A percentile compares a stretch with the other conserved stretches of the same genome.
Conservation (phyloP, 2,888 invertebrate genomes). For the Cenopis cana region DNA sequence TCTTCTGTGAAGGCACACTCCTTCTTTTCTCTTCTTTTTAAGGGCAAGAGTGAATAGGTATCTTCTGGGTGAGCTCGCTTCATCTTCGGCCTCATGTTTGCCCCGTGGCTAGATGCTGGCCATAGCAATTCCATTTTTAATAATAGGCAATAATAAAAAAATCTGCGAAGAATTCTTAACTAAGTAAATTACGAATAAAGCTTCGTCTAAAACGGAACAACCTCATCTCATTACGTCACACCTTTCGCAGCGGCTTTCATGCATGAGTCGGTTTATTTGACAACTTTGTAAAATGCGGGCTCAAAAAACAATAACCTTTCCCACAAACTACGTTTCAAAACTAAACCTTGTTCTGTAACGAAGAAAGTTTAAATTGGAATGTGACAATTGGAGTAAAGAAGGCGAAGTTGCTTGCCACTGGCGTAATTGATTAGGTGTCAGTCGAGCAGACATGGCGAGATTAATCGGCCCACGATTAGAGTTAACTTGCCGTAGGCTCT, state of each 20-base stretch:
- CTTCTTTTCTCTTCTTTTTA: no score
- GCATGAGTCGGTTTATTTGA: slow-evolving; percentile 16
- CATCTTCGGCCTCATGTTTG: no score
- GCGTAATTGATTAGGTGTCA: slow-evolving; percentile 41
- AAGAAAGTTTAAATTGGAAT: not conserved
- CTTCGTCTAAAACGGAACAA: not conserved
- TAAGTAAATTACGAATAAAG: not conserved
- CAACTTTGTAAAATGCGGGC: not conserved
- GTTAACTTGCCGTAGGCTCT: slow-evolving; percentile 37
- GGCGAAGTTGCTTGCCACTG: slow-evolving; percentile 23
- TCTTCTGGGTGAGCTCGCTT: no score
- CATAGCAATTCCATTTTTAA: no score
- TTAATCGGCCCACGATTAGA: slow-evolving; percentile 39
- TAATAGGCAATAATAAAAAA: no score
- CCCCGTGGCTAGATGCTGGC: no score
- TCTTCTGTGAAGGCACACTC: no score
- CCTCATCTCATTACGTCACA: slow-evolving; percentile 9
- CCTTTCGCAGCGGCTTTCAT: slow-evolving; percentile 1
- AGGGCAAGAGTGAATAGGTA: no score
- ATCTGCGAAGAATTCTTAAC: no score
- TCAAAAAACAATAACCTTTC: not conserved
- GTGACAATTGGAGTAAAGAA: not conserved
- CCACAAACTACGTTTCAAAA: not conserved
- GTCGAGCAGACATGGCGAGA: slow-evolving; percentile 24
- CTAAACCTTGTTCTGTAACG: not conserved